Conservation (phyloP, 1,140 invertebrate genomes). For the Zaprionus davidi region DNA sequence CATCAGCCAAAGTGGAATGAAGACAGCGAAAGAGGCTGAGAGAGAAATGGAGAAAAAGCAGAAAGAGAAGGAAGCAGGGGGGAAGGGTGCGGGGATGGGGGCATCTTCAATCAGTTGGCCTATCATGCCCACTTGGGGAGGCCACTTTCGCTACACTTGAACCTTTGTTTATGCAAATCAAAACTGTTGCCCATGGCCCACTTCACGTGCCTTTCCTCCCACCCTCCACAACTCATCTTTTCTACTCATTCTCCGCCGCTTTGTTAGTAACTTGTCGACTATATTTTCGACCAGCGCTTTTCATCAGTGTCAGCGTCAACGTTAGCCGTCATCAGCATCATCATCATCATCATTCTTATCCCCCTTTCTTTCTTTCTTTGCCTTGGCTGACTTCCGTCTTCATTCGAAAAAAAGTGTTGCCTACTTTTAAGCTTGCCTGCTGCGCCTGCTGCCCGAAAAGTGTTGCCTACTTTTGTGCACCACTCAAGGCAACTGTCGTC, state of each 20-base stretch:
- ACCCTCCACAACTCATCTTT: neutral
- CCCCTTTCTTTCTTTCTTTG: constrained; percentile 1
- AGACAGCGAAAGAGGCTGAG: neutral
- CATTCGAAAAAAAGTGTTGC: constrained; percentile 48
- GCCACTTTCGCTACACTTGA: constrained; percentile 77
- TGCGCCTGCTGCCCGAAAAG: constrained; percentile 22
- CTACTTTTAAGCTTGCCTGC: constrained; percentile 45
- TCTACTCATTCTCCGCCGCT: neutral
- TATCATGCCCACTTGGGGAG: constrained; percentile 60
- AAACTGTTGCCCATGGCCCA: constrained; percentile 80
- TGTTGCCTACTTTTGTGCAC: constrained; percentile 55
- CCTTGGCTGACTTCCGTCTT: constrained; percentile 70
- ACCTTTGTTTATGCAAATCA: constrained; percentile 82
- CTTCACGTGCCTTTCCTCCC: constrained; percentile 20
- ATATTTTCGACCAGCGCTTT: constrained; percentile 32
- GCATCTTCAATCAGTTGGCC: constrained; percentile 73
- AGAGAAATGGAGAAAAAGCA: neutral
- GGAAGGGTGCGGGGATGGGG: neutral
- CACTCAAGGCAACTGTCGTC: constrained; percentile 65
- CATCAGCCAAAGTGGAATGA: constrained; percentile 23
- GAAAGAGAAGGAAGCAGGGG: neutral
- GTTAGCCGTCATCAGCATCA: constrained; percentile 35
- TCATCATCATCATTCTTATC: constrained; percentile 36
- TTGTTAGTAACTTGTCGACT: constrained; percentile 28
- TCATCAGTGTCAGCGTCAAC: constrained; percentile 21